A percentile compares a stretch with the other conserved stretches of the same genome.
Evolutionary conservation across 2,797 vertebrate species (phyloP).

Genomic region (Mus caroli): DNA sequence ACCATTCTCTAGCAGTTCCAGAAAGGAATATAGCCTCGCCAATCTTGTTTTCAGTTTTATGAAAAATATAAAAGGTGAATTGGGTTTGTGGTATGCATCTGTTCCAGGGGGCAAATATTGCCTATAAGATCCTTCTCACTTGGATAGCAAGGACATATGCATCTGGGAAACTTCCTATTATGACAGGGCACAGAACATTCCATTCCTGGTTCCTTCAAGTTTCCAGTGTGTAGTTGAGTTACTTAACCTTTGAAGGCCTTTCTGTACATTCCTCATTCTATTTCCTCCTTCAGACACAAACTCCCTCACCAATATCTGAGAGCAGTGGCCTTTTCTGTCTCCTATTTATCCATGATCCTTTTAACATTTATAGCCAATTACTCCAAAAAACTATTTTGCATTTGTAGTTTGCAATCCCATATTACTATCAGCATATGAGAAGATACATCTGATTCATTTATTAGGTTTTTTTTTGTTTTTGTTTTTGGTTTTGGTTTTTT

Average conservation of each 20-base stretch:
- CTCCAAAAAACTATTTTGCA: no score
- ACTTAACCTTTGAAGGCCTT: not conserved
- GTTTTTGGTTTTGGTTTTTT: no score
- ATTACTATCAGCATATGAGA: not conserved
- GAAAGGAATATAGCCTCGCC: not conserved
- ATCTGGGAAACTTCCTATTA: not conserved
- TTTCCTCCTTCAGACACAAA: not conserved
- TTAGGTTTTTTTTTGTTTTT: no score
- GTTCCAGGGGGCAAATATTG: not conserved
- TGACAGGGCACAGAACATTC: not conserved
- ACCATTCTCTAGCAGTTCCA: not conserved
- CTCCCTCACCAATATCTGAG: not conserved
- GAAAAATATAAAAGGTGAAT: not conserved
- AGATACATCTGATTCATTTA: not conserved
- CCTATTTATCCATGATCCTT: not conserved
- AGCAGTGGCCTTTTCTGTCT: not conserved
- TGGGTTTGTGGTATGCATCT: not conserved
- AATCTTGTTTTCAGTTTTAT: not conserved
- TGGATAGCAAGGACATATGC: not conserved
- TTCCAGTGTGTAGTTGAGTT: not conserved
- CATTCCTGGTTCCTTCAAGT: not conserved
- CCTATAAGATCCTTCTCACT: not conserved
- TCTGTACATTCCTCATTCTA: not conserved
- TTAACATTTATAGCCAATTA: not conserved
- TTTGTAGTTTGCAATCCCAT: not conserved